Evolutionary conservation across 2,113 vertebrate genomes (phyloP).

Genomic region (Okapia johnstoni): DNA sequence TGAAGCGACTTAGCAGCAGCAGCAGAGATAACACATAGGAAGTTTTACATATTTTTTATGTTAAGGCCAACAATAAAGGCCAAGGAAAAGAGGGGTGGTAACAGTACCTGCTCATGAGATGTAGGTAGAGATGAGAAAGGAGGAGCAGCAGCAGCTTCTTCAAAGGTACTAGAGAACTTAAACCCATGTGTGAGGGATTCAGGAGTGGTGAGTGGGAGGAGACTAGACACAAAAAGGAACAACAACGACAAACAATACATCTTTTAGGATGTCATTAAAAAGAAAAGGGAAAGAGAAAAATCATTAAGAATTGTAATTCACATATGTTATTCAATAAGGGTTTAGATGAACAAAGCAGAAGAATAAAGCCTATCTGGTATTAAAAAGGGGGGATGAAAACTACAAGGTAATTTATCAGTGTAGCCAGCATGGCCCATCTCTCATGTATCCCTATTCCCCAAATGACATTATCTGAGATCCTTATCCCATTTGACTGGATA

Average conservation of each 20-base stretch:
- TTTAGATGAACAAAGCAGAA: neutral
- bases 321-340: neutral
- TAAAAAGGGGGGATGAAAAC: neutral
- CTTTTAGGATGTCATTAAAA: neutral
- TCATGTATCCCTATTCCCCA: neutral
- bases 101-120: neutral
- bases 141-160: neutral
- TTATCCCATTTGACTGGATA: neutral
- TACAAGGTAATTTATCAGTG: neutral
- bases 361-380: neutral
- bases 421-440: neutral
- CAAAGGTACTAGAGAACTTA: neutral
- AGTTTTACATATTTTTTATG: neutral
- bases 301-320: neutral
- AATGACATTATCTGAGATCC: neutral
- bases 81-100: neutral
- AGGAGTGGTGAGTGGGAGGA: neutral
- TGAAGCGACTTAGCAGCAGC: too few species aligned
- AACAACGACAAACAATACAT: neutral
- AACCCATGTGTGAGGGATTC: neutral
- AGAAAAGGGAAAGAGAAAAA: neutral
- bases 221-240: neutral
- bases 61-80: neutral
- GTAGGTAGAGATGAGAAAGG: rapidly evolving
- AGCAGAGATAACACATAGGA: neutral